Evolutionary conservation across 2,888 invertebrate genomes (phyloP).

Genomic region (Dinocampus coccinellae): DNA sequence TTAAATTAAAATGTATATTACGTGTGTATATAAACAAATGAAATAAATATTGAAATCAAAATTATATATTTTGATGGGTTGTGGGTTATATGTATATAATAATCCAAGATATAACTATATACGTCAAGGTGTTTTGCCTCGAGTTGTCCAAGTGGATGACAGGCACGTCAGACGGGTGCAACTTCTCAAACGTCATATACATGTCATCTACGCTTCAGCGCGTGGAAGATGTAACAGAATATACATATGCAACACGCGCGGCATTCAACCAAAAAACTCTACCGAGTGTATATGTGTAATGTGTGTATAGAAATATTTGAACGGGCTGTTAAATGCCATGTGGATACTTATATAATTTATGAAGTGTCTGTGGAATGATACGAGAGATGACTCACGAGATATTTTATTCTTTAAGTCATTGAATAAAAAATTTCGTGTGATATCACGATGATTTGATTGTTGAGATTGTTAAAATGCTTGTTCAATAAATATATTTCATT

Average conservation of each 20-base stretch:
- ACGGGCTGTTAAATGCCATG: not conserved
- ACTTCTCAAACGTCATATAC: slow-evolving; percentile 60
- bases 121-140: not conserved
- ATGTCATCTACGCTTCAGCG: slow-evolving; percentile 51
- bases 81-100: too few species aligned
- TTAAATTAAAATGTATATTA: too few species aligned
- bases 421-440: too few species aligned
- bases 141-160: slow-evolving; percentile 38
- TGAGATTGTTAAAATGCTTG: not conserved
- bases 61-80: too few species aligned
- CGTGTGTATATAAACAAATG: too few species aligned
- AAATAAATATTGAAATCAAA: too few species aligned
- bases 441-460: not conserved
- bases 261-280: not conserved
- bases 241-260: slow-evolving; percentile 5
- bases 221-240: slow-evolving; percentile 18
- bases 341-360: not conserved
- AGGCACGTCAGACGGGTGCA: slow-evolving; percentile 62
- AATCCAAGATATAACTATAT: not conserved
- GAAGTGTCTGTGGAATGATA: too few species aligned
- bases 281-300: too few species aligned
- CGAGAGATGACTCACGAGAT: too few species aligned
- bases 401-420: too few species aligned
- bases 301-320: too few species aligned
- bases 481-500: not conserved